Evolutionary conservation across 2,888 invertebrate genomes (phyloP), one percentile per base, ranked within the genome.

Genomic region (Syrista parreyssii): DNA sequence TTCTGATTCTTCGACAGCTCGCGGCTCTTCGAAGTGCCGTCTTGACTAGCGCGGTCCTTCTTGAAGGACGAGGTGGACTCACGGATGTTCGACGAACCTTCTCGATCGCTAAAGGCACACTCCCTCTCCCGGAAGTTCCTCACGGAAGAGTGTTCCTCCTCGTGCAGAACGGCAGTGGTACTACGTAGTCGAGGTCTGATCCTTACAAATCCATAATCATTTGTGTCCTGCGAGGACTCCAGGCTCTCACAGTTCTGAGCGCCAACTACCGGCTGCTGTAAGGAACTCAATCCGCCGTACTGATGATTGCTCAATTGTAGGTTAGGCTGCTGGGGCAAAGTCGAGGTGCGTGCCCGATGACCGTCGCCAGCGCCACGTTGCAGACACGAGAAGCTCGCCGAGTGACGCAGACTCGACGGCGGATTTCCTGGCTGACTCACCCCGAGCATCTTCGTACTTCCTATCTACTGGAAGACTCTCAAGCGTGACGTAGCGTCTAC

Each of bases 351-450:
- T 34, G 90, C 87, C 9, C 92, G 88, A 79, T 92, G 91, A 33
- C 85, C 88, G 71, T 77, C 73, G 33, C 83, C 86, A 35, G 89
- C 87, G 82, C 90, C 88, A 69, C 92, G 89, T 79, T 92, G 91
- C 76, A 92, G 88, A 85, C 92, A 92, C 76, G 92, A 92, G 87
- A 92, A 92, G 84, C 92, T 92, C 77, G 92, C 92, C 81, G 92
- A 92, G 87, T 92, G 92, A 82, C 92, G 86, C 82, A 92, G 86
- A 83, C 91, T 91, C 84, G 91, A 89, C 80, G 91, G 90, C 81
- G 91, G 89, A 84, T 89, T 91, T 82, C 86, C 87, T 77, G 89
- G 90, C 81, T 91, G 91, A 89, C 91, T 91, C 82, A 91, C 91
- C 78, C 91, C 91, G 88, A 91, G 86, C 91, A 91, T 91, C 82